Evolutionary conservation across 1,140 invertebrate genomes (phyloP), one percentile per base, ranked within the genome.

Genomic region (Drosophila cardini): DNA sequence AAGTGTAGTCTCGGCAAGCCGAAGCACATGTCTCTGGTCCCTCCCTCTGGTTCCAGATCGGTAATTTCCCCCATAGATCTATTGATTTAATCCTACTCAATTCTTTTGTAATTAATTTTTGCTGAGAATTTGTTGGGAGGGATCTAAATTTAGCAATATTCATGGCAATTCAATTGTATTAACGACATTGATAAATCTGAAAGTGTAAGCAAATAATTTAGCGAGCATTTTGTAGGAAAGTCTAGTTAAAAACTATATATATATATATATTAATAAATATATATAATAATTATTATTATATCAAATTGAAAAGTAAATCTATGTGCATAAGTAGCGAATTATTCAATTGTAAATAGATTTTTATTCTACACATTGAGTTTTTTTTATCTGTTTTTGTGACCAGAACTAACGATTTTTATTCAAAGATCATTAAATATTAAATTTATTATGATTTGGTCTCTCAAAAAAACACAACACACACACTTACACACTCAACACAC

Each of bases 311-410:
- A 57, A 74, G 74, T 67, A 61, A 75, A 64, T 80, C 65, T 84
- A 84, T 72, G 72, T 76, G 81, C 71, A 89, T 82, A 86, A 83
- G 76, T 87, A 86, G 69, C 61, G 46, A 76, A 83, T 69, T 83
- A 89, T 87, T 89, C 68, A 87, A 87, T 83, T 87, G 83, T 87
- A 87, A 71, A 87, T 87, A 87, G 65, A 72, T 65, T 79, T 86
- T 65, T 42, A 62, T 75, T 56, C 52, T 46, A 80, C 73, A 64
- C 42, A 40, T 76, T 80, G 52, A n/a, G 45, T 58, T 69, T 72
- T 71, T 68, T 72, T 71, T 68, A 46, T 46, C 42, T 26, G 21
- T 26, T 26, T 63, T 83, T 69, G n/a, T 38, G 36, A 60, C 74
- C 73, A 46, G 11, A 46, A 38, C 32, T 26, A 58, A 57, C 18